phyloP scores from a whole-genome alignment of 2,113 vertebrate species.

The Gallinago undulata region DNA sequence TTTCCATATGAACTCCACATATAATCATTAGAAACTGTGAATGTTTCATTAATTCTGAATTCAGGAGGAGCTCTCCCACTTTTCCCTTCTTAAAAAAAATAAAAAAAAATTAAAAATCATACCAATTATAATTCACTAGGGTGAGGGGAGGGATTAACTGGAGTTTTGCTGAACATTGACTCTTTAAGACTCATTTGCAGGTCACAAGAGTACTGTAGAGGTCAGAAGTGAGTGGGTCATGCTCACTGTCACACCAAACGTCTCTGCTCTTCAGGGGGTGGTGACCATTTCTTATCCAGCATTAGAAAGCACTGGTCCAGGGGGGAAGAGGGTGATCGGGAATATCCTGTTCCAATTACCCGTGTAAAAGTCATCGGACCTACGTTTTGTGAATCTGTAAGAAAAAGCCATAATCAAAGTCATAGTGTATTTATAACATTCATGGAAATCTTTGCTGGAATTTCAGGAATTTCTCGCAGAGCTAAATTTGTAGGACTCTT shows the following conservation, averaged over 20 bases:
- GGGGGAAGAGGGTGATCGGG: background rate
- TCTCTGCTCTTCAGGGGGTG: background rate
- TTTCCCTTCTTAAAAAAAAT: background rate
- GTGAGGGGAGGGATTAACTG: background rate
- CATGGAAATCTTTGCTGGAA: background rate
- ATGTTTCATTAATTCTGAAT: background rate
- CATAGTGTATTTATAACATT: background rate
- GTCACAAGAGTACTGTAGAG: background rate
- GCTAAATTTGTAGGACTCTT: background rate
- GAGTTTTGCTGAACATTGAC: background rate
- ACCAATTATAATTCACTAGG: background rate
- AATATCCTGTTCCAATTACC: background rate
- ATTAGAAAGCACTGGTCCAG: background rate
- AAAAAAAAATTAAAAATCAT: background rate
- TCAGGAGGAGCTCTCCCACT: background rate
- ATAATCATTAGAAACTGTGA: background rate
- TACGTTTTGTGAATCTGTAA: background rate
- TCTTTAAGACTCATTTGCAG: background rate
- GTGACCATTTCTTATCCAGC: background rate
- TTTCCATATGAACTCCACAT: background rate
- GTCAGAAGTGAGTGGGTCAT: background rate
- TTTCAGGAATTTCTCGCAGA: background rate
- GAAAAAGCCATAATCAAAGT: background rate
- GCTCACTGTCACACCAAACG: background rate
- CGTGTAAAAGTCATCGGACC: background rate